These are phyloP conservation scores for Prionace glauca DNA, from an alignment of 2,797 vertebrate genomes.

Conservation along the genomic window DNA sequence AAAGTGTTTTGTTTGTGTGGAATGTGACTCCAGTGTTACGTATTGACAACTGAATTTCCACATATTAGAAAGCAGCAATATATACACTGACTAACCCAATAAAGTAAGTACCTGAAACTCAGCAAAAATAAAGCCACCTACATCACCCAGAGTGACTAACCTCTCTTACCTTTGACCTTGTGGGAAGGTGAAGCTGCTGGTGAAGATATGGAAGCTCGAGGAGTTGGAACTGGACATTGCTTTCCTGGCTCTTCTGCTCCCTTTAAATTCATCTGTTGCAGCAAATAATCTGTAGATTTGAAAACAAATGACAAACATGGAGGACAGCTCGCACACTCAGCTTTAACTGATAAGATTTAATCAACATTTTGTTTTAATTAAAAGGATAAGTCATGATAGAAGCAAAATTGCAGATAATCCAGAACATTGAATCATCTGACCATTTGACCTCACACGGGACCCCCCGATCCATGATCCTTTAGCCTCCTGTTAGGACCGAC, in stretches of 20 bases:
- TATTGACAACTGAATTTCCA: not conserved
- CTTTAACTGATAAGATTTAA: not conserved
- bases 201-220: slow-evolving; percentile 70
- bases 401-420: not conserved
- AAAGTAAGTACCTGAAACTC: not conserved
- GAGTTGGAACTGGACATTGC: slow-evolving; percentile 65
- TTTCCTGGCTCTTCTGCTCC: slow-evolving; percentile 65
- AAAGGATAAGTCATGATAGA: not conserved
- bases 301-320: slow-evolving; percentile 37
- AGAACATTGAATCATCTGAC: not conserved
- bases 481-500: not conserved
- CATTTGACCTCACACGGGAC: not conserved
- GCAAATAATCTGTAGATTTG: slow-evolving; percentile 71
- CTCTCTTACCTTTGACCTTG: slow-evolving; percentile 78
- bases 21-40: not conserved
- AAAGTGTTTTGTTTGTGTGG: not conserved
- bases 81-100: not conserved
- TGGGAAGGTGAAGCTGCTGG: slow-evolving; percentile 75
- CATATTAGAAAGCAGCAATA: not conserved
- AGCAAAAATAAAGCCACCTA: not conserved
- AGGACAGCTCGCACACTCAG: not conserved
- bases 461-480: not conserved
- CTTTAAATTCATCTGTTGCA: slow-evolving; percentile 65
- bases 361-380: not conserved
- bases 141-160: not conserved